Evolutionary conservation across 1,140 invertebrate genomes (phyloP).

Genomic region (Drosophila triauraria): DNA sequence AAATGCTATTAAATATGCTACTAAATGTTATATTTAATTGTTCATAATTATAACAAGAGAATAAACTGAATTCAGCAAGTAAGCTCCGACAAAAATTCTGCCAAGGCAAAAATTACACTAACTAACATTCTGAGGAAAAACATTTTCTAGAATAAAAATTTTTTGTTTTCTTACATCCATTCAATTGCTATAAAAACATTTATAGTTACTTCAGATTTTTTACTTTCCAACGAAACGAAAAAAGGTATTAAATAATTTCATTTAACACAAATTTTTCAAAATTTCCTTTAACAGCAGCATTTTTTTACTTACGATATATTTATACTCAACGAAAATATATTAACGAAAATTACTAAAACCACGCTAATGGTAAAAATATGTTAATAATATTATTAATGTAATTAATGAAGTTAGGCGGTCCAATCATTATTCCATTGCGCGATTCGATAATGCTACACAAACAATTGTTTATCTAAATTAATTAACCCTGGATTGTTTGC

Average conservation of each 20-base stretch:
- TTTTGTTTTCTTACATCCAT: too few species aligned
- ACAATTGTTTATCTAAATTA: constrained; percentile 72
- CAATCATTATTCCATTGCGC: neutral
- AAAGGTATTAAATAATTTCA: neutral
- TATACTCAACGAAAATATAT: too few species aligned
- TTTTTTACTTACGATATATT: neutral
- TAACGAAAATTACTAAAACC: neutral
- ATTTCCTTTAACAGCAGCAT: neutral
- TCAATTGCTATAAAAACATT: too few species aligned
- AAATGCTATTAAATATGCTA: neutral
- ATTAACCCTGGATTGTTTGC: constrained; percentile 43
- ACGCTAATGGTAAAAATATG: neutral
- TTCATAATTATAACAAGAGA: too few species aligned
- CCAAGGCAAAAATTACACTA: too few species aligned
- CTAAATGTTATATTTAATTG: too few species aligned
- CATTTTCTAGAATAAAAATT: too few species aligned
- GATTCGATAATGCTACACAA: constrained; percentile 26
- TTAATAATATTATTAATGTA: neutral
- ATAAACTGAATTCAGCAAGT: too few species aligned
- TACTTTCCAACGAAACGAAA: neutral
- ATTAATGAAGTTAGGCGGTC: neutral
- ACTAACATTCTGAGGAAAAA: too few species aligned
- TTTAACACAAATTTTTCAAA: neutral
- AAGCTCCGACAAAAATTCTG: too few species aligned
- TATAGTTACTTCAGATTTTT: neutral